Conservation (phyloP, 2,113 vertebrate species). For the Nematolebias whitei region DNA sequence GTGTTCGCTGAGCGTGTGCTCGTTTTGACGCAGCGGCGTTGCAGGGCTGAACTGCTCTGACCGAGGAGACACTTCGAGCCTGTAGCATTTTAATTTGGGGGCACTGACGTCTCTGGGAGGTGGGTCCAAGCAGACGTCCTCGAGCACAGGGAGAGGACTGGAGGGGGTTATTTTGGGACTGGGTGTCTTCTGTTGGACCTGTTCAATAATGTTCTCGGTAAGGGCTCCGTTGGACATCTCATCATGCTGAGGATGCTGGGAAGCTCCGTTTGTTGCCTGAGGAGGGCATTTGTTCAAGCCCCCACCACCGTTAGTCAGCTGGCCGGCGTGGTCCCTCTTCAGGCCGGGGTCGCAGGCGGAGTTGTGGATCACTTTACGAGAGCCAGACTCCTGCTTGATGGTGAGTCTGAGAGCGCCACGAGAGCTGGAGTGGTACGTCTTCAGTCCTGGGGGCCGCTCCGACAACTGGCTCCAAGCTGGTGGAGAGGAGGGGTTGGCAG, state of each 20-base stretch:
- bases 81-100: slow-evolving; percentile 69
- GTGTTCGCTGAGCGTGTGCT: slow-evolving; percentile 80
- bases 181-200: slow-evolving; percentile 21
- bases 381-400: slow-evolving; percentile 84
- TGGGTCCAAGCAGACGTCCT: slow-evolving; percentile 30
- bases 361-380: slow-evolving; percentile 81
- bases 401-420: slow-evolving; percentile 81
- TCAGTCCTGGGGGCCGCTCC: slow-evolving; percentile 78
- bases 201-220: slow-evolving; percentile 14
- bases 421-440: slow-evolving; percentile 82
- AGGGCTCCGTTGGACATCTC: slow-evolving; percentile 46
- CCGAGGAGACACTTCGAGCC: slow-evolving; percentile 39
- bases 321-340: slow-evolving; percentile 70
- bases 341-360: slow-evolving; percentile 69
- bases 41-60: slow-evolving; percentile 43
- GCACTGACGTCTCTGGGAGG: slow-evolving; percentile 56
- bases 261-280: slow-evolving; percentile 34
- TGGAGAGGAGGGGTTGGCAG: slow-evolving; percentile 67
- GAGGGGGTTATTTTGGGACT: slow-evolving; percentile 40
- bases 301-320: slow-evolving; percentile 72
- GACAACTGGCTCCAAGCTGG: slow-evolving; percentile 77
- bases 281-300: slow-evolving; percentile 27
- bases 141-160: slow-evolving; percentile 28
- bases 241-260: slow-evolving; percentile 6
- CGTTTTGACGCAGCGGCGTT: slow-evolving; percentile 65